These are phyloP conservation scores for Anneissia japonica DNA, from an alignment of 35 echinoderm and acorn worm genomes.

Conservation along the genomic window DNA sequence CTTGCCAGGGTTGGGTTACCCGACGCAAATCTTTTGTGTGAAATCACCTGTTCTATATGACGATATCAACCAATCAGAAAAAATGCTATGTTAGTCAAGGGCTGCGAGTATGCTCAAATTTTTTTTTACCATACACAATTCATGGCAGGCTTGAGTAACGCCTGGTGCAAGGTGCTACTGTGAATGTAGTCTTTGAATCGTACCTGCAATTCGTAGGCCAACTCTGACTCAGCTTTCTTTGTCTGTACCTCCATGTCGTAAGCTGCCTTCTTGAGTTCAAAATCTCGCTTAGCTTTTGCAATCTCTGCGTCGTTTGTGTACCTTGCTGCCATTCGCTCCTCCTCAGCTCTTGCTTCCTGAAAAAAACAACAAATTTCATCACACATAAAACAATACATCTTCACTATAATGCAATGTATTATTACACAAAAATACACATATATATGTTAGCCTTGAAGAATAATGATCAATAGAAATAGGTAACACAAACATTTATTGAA, in stretches of 20 bases:
- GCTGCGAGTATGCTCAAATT: neutral
- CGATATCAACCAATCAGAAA: neutral
- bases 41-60: too few species aligned
- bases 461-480: too few species aligned
- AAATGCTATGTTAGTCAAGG: neutral
- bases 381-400: neutral
- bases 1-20: too few species aligned
- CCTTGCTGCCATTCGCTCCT: constrained; percentile 58
- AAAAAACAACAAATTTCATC: constrained; percentile 3
- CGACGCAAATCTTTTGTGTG: too few species aligned
- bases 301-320: constrained; percentile 54
- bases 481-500: too few species aligned
- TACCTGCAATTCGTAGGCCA: constrained; percentile 81
- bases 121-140: neutral
- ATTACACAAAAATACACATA: too few species aligned
- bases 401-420: too few species aligned
- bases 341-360: constrained; percentile 72
- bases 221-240: constrained; percentile 71
- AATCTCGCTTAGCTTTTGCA: constrained; percentile 65
- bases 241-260: constrained; percentile 73
- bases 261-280: constrained; percentile 77
- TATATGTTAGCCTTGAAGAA: too few species aligned
- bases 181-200: neutral
- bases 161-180: neutral
- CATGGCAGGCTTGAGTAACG: neutral